These are phyloP conservation scores for Holothuria scabra DNA, from an alignment of 53 echinoderm and acorn worm genomes.

Conservation along the genomic window DNA sequence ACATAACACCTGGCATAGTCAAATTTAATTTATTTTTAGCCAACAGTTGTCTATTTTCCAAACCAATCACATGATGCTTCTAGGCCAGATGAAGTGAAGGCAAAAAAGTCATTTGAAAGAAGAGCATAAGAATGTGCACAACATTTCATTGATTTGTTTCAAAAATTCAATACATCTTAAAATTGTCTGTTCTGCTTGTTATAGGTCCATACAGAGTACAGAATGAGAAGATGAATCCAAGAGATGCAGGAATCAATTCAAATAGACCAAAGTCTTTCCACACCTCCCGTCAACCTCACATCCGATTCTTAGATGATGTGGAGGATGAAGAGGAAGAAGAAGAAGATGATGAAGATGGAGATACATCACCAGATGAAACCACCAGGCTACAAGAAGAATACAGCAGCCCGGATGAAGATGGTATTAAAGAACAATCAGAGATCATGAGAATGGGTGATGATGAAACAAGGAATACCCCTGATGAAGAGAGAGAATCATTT, in stretches of 20 bases:
- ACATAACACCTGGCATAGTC: no score
- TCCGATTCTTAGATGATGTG: slow-evolving; percentile 12
- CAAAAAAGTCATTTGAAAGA: no score
- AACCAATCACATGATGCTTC: no score
- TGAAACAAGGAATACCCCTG: not conserved
- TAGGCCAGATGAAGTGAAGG: no score
- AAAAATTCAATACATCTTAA: no score
- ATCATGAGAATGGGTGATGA: not conserved
- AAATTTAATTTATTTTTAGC: no score
- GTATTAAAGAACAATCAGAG: slow-evolving; percentile 3
- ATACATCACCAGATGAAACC: slow-evolving; percentile 10
- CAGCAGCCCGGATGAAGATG: not conserved
- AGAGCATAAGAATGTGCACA: no score
- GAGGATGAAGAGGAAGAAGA: slow-evolving; percentile 10
- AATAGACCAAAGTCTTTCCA: slow-evolving; percentile 38
- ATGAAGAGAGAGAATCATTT: not conserved
- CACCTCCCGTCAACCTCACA: slow-evolving; percentile 14
- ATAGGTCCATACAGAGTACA: slow-evolving; percentile 22
- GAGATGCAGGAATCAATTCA: slow-evolving; percentile 23
- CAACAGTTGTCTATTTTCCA: no score
- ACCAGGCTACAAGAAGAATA: not conserved
- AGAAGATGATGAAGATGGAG: not conserved
- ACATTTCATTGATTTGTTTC: no score
- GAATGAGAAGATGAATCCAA: slow-evolving; percentile 5
- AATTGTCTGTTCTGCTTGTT: slow-evolving; percentile 14